Percentiles rank a stretch among this genome's conserved stretches.
These are phyloP conservation scores for Macrocentrus cingulum DNA, from an alignment of 1,140 invertebrate genomes.

Conservation along the genomic window DNA sequence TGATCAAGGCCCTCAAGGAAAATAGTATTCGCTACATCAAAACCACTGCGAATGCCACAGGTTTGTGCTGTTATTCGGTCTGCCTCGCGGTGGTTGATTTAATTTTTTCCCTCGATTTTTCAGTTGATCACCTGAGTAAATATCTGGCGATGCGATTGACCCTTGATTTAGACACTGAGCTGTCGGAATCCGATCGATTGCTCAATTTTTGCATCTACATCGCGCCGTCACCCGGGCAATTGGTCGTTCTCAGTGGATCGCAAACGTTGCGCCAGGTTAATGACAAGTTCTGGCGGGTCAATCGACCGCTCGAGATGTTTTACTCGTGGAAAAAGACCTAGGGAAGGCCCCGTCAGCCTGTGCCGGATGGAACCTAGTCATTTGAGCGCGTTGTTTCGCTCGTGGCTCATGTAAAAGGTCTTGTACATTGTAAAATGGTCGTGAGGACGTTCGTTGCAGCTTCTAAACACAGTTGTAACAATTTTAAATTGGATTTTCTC, in stretches of 20 bases:
- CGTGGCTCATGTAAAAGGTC: too few species aligned
- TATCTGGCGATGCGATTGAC: slow-evolving; percentile 92
- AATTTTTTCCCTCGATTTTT: slow-evolving; percentile 39
- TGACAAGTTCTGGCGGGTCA: slow-evolving; percentile 92
- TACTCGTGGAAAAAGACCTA: slow-evolving; percentile 89
- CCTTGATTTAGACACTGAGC: slow-evolving; percentile 80
- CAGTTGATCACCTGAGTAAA: slow-evolving; percentile 94
- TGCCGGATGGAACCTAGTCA: slow-evolving; percentile 31
- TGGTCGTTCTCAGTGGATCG: slow-evolving; percentile 79
- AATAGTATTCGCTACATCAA: slow-evolving; percentile 88
- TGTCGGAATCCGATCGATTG: slow-evolving; percentile 73
- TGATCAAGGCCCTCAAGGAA: slow-evolving; percentile 80
- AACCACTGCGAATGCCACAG: slow-evolving; percentile 94
- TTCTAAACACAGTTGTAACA: too few species aligned
- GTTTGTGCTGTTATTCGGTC: slow-evolving; percentile 53
- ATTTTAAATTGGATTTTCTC: too few species aligned
- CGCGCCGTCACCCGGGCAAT: slow-evolving; percentile 78
- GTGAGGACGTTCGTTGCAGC: too few species aligned
- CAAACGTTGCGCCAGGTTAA: slow-evolving; percentile 89
- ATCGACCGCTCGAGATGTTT: slow-evolving; percentile 94
- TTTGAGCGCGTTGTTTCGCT: too few species aligned
- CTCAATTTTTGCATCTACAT: slow-evolving; percentile 90
- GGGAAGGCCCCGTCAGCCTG: slow-evolving; percentile 53
- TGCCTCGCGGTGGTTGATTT: neutral
- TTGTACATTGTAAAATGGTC: neutral